These are phyloP conservation scores for Gastrophryne carolinensis DNA, from an alignment of 2,797 vertebrate genomes.

Conservation along the genomic window DNA sequence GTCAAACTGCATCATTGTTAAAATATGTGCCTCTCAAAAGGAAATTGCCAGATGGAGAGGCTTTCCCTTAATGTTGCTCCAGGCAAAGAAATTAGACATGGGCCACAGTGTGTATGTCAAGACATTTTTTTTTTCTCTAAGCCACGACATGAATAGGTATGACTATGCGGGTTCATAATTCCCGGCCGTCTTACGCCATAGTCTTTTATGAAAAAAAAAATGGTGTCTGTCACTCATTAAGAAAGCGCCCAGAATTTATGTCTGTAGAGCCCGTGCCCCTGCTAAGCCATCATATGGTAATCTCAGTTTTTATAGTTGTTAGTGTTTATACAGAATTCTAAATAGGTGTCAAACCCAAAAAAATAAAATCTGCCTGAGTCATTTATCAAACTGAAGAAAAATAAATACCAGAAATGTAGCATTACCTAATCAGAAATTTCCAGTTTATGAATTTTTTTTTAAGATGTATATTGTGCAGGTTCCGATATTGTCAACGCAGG, in stretches of 20 bases:
- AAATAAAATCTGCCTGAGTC: conserved; percentile 70
- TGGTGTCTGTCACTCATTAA: conserved; percentile 72
- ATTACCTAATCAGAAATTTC: conserved; percentile 2
- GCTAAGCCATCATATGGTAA: conserved; percentile 68
- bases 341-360: conserved; percentile 75
- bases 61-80: conserved; percentile 77
- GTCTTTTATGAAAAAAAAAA: conserved; percentile 74
- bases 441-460: neutral
- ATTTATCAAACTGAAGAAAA: conserved; percentile 77
- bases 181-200: conserved; percentile 65
- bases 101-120: conserved; percentile 71
- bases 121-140: conserved; percentile 51
- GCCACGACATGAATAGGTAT: conserved; percentile 68
- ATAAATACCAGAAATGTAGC: conserved; percentile 29
- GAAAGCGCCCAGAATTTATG: conserved; percentile 73
- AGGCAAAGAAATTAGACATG: conserved; percentile 76
- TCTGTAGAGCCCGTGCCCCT: conserved; percentile 64
- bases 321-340: conserved; percentile 80
- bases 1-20: conserved; percentile 96
- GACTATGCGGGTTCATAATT: conserved; percentile 69
- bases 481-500: neutral
- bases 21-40: conserved; percentile 84
- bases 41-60: conserved; percentile 81
- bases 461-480: neutral
- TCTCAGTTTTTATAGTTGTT: conserved; percentile 75